Evolutionary conservation across 2,797 vertebrate genomes (phyloP).

Genomic region (Spinus pinus): DNA sequence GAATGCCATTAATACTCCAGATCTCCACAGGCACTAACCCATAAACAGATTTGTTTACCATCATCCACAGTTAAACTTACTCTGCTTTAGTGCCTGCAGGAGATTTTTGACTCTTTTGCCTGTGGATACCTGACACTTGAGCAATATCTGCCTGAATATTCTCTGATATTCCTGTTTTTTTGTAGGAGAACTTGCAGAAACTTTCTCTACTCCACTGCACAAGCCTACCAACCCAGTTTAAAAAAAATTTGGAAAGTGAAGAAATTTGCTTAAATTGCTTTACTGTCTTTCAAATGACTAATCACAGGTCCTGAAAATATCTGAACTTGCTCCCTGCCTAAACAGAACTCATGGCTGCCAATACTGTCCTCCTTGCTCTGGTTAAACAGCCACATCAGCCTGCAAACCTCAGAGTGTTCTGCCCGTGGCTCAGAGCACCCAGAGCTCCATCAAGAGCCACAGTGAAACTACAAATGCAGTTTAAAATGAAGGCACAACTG

Average conservation of each 20-base stretch:
- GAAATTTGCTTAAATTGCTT: not conserved
- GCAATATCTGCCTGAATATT: not conserved
- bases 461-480: not conserved
- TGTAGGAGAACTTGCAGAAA: not conserved
- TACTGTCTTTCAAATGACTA: not conserved
- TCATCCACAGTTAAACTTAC: not conserved
- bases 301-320: not conserved
- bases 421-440: not conserved
- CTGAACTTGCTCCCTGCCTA: not conserved
- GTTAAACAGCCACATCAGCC: not conserved
- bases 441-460: not conserved
- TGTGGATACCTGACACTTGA: not conserved
- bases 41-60: constrained; percentile 20
- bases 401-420: not conserved
- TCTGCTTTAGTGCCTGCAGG: not conserved
- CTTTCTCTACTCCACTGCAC: not conserved
- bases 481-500: not conserved
- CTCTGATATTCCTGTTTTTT: not conserved
- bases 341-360: not conserved
- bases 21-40: constrained; percentile 14
- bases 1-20: not conserved
- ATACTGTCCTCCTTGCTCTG: not conserved
- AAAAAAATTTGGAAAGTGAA: rapidly evolving
- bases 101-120: not conserved
- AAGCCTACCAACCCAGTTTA: rapidly evolving